Percentiles rank a stretch among this genome's conserved stretches.
phyloP scores from a whole-genome alignment of 2,888 invertebrate species.

The Osmoderma eremita region DNA sequence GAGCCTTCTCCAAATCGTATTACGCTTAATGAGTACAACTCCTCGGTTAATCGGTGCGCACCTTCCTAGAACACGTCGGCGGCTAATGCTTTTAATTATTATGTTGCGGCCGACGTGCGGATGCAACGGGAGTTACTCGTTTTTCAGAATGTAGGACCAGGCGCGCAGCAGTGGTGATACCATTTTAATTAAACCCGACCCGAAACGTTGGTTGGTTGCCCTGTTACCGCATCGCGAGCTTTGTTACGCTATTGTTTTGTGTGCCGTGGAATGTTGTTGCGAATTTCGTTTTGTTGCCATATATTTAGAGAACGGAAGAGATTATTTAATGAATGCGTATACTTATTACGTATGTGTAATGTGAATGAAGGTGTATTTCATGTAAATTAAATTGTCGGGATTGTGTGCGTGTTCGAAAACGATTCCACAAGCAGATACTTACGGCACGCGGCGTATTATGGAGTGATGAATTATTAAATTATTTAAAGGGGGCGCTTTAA shows the following conservation, averaged over 20 bases:
- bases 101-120: constrained; percentile 10
- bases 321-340: constrained; percentile 5
- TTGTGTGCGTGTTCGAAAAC: too few relatives aligned
- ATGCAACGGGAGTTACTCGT: constrained; percentile 1
- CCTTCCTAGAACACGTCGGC: too few relatives aligned
- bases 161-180: neutral
- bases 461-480: too few relatives aligned
- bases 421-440: too few relatives aligned
- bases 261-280: neutral
- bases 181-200: constrained; percentile 23
- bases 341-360: neutral
- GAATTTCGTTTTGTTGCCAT: constrained; percentile 16
- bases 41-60: too few relatives aligned
- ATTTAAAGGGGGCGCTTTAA: too few relatives aligned
- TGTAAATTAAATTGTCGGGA: too few relatives aligned
- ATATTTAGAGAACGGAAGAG: neutral
- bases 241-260: neutral
- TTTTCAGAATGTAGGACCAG: constrained; percentile 2
- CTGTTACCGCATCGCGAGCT: neutral
- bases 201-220: neutral
- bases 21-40: neutral
- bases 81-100: constrained; percentile 15
- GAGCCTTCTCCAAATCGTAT: constrained; percentile 4
- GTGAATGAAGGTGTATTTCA: too few relatives aligned
- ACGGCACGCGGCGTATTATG: too few relatives aligned